Conservation (phyloP, 2,888 invertebrate genomes). For the Andrena camellia region DNA sequence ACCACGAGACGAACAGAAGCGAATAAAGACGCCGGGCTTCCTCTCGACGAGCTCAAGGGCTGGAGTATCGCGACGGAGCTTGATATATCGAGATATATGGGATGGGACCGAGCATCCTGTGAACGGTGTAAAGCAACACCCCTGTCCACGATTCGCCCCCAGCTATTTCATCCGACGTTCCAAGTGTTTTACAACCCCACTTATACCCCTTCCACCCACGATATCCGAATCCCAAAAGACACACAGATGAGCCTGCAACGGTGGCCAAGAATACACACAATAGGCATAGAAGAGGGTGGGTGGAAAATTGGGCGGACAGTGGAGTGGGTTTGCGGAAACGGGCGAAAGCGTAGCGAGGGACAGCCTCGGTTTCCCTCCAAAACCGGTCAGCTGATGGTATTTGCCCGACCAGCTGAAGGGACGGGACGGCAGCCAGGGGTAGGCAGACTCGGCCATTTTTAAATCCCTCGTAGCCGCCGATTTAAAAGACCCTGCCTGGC, state of each 20-base stretch:
- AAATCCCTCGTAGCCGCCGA: constrained; percentile 78
- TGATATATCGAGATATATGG: neutral
- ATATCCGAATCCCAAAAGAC: too few relatives aligned
- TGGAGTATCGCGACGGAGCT: neutral
- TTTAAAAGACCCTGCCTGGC: constrained; percentile 77
- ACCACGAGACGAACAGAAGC: neutral
- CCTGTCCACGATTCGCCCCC: too few relatives aligned
- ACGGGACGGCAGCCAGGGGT: constrained; percentile 45
- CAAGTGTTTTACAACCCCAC: too few relatives aligned
- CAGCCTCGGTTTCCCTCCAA: constrained; percentile 70
- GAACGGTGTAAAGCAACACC: too few relatives aligned
- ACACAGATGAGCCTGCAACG: too few relatives aligned
- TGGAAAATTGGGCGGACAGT: neutral
- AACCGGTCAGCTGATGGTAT: constrained; percentile 72
- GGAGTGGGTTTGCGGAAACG: constrained; percentile 7
- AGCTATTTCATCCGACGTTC: too few relatives aligned
- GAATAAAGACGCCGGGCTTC: neutral
- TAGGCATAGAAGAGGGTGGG: neutral
- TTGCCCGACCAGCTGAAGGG: constrained; percentile 65
- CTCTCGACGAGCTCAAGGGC: neutral
- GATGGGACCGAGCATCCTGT: too few relatives aligned
- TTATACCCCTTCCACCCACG: too few relatives aligned
- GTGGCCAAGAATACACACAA: too few relatives aligned
- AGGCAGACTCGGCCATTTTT: constrained; percentile 78
- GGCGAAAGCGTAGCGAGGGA: neutral